Evolutionary conservation across 2,888 invertebrate species (phyloP).

Genomic region (Graphium colonna): DNA sequence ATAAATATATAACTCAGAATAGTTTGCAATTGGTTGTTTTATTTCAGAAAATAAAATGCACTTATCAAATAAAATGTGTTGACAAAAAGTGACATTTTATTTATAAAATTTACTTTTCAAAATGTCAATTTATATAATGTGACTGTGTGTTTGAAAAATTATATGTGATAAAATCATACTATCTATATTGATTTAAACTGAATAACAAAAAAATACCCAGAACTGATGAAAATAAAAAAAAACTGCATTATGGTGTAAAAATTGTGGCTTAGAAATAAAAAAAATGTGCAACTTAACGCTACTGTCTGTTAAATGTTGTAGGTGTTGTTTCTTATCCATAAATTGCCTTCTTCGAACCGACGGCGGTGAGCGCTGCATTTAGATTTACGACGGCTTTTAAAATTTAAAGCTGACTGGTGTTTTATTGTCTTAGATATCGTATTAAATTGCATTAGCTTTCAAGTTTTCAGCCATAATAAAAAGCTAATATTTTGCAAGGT

Average conservation of each 20-base stretch:
- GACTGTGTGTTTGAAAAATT: too few relatives aligned
- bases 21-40: too few relatives aligned
- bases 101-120: too few relatives aligned
- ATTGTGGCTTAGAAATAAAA: not conserved
- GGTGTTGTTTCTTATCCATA: slow-evolving; percentile 21
- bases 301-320: slow-evolving; percentile 17
- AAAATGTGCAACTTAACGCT: not conserved
- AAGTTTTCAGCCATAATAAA: slow-evolving; percentile 23
- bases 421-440: slow-evolving; percentile 19
- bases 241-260: not conserved
- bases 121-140: too few relatives aligned
- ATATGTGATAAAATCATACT: too few relatives aligned
- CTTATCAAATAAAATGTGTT: too few relatives aligned
- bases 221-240: too few relatives aligned
- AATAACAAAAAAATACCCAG: too few relatives aligned
- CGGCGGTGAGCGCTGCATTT: slow-evolving; percentile 17
- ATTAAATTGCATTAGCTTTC: slow-evolving; percentile 24
- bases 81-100: too few relatives aligned
- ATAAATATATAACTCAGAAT: too few relatives aligned
- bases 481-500: slow-evolving; percentile 10
- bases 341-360: slow-evolving; percentile 22
- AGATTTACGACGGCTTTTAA: slow-evolving; percentile 22
- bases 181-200: too few relatives aligned
- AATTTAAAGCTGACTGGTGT: slow-evolving; percentile 17
- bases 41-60: too few relatives aligned